Evolutionary conservation across 1,140 invertebrate species (phyloP).

Genomic region (Microplitis mediator): DNA sequence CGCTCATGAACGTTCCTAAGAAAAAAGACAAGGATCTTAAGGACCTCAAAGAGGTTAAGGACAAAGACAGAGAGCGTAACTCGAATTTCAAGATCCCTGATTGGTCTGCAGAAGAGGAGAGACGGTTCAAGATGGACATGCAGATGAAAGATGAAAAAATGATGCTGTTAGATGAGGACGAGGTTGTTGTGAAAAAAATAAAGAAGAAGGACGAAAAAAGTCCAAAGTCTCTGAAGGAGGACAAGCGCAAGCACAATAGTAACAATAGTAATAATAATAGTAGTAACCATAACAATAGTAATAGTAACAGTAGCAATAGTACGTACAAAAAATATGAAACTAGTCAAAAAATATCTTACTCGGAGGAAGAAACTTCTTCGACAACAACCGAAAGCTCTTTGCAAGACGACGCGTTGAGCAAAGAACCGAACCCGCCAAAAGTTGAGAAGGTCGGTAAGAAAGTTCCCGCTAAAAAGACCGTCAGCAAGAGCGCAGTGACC

Average conservation of each 20-base stretch:
- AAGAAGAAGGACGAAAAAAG: constrained; percentile 50
- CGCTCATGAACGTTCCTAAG: constrained; percentile 45
- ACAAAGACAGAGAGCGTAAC: too few relatives aligned
- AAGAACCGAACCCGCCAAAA: constrained; percentile 47
- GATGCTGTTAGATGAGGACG: constrained; percentile 33
- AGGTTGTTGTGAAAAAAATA: constrained; percentile 26
- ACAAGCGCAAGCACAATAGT: neutral
- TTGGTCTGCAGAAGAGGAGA: constrained; percentile 51
- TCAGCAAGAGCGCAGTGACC: neutral
- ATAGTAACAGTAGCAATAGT: constrained; percentile 45
- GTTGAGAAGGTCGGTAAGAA: constrained; percentile 56
- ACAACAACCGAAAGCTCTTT: constrained; percentile 75
- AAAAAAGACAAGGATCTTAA: constrained; percentile 47
- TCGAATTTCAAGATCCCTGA: constrained; percentile 42
- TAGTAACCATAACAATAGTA: constrained; percentile 22
- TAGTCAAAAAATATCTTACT: constrained; percentile 57
- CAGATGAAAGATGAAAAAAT: constrained; percentile 42
- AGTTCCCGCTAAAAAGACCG: constrained; percentile 46
- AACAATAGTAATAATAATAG: neutral
- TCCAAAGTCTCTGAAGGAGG: neutral
- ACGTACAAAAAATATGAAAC: constrained; percentile 53
- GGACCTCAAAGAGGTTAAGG: neutral
- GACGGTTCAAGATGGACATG: constrained; percentile 49
- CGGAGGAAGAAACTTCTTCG: constrained; percentile 74
- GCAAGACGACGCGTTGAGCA: constrained; percentile 60